Evolutionary conservation across 2,113 vertebrate species (phyloP), one percentile per base, ranked within the genome.

Genomic region (Paratilapia polleni): DNA sequence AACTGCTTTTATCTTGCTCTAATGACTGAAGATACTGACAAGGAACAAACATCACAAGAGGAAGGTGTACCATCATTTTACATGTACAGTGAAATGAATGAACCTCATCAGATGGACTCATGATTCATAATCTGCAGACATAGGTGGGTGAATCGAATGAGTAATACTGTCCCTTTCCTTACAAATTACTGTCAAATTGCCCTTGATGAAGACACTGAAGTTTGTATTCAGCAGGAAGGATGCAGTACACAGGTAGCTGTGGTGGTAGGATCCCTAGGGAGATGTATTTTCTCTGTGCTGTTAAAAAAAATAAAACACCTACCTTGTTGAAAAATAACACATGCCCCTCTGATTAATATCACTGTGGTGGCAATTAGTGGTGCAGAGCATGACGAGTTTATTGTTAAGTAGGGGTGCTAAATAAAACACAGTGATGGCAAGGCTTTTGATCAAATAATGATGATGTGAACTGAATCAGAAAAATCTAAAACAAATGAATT

Each of bases 1-100:
- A 89, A 89, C 62, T 87, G 49, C 83, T 90, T 91, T 89, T 81
- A 89, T 84, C 57, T 58, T 22, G 20, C 54, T 83, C 41, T 87
- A 84, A 91, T 84, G 88, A 81, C 58, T 31, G 60, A 83, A 73
- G 86, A 85, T 86, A 38, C 3, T 59, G 81, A 88, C 78, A 61
- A 77, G 73, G 60, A 90, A 79, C 85, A 91, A 78, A 88, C 47
- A 86, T 63, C 52, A n/a, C 26, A 70, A 62, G 77, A 85, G 36
- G 60, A 83, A 87, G 79, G 63, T 36, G 54, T 58, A 70, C 31
- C n/a, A 57, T 63, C 3, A 2, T 59, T 73, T 41, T 68, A 38
- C 63, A 73, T 52, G 58, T 60, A 62, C 49, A 11, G 12, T 20
- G 43, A 85, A 83, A 84, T 87, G 78, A 85, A 89, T 81, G 36